Base-by-base conservation (phyloP, 2,113 vertebrate genomes). In the Xenopus laevis region DNA sequence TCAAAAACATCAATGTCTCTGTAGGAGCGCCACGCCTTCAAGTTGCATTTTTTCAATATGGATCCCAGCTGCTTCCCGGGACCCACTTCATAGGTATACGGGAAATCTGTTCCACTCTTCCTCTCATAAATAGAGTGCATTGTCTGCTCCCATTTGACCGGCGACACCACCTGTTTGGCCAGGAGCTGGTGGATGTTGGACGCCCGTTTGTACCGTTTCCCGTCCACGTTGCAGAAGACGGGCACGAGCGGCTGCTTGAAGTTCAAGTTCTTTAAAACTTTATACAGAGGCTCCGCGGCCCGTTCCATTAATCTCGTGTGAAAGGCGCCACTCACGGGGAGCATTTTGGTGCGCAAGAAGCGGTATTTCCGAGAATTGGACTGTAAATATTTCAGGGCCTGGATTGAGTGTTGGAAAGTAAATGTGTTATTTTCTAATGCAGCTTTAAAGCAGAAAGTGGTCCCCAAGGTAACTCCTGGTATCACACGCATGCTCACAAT, bases 101-200 rank as follows among this genome's bases (percentile, higher is more conserved):
- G 97, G 81, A 98, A 98, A 0, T 69, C 84, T 1, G 68, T 79
- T 2, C 96, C 96, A 71, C 85, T 89, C 17, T 3, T 84, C 78
- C 97, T 83, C 78, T 95, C 84, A 0, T 94, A 99, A 0, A 99
- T 83, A 71, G 91, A 82, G 2, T 98, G 97, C 87, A 99, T 91
- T 0, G 89, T 95, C 85, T 99, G 97, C 72, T 99, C 96, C 97
- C 97, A 99, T 79, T 90, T 87, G 50, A 99, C 96, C 0, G 97
- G 95, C 0, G 90, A 93, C 45, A 95, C 91, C 81, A 98, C 81
- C 86, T 99, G 97, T 84, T 88, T 92, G 23, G 78, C 86, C 77
- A 99, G 87, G 87, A 93, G 88, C 58, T 84, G 81, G 30, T 65
- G 79, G 30, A 98, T 83, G 73, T 95, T 91, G 6, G 79, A 80